Evolutionary conservation across 2,888 invertebrate species (phyloP).

Genomic region (Drosophila leonis): DNA sequence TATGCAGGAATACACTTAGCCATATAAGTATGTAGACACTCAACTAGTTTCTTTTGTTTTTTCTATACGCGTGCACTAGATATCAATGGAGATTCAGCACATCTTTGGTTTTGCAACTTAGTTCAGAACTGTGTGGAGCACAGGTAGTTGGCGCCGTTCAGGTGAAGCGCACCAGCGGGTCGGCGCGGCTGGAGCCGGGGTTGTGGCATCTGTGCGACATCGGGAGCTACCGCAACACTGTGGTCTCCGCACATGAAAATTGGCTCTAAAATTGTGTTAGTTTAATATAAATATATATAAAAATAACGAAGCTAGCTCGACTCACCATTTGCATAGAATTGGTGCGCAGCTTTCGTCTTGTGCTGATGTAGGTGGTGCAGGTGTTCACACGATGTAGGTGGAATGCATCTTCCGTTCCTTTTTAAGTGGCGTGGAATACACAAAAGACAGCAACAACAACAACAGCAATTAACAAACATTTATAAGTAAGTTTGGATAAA

Average conservation of each 20-base stretch:
- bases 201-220: constrained; percentile 20
- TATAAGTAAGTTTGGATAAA: neutral
- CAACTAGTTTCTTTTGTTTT: constrained; percentile 17
- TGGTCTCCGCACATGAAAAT: constrained; percentile 85
- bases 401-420: constrained; percentile 86
- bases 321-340: constrained; percentile 84
- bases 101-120: constrained; percentile 61
- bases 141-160: constrained; percentile 36
- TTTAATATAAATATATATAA: too few relatives aligned
- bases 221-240: constrained; percentile 84
- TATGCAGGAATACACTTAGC: constrained; percentile 50
- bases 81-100: constrained; percentile 45
- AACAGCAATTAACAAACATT: constrained; percentile 26
- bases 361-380: constrained; percentile 88
- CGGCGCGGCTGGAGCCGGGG: constrained; percentile 25
- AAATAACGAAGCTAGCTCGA: neutral
- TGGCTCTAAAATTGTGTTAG: constrained; percentile 73
- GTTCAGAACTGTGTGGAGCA: constrained; percentile 62
- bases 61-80: neutral
- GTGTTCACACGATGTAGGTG: constrained; percentile 88
- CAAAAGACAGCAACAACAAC: constrained; percentile 13
- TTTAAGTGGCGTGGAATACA: constrained; percentile 13
- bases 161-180: constrained; percentile 61
- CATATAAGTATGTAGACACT: constrained; percentile 35
- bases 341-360: constrained; percentile 86